phyloP scores from a whole-genome alignment of 2,888 invertebrate species.

The Oscheius sp. region DNA sequence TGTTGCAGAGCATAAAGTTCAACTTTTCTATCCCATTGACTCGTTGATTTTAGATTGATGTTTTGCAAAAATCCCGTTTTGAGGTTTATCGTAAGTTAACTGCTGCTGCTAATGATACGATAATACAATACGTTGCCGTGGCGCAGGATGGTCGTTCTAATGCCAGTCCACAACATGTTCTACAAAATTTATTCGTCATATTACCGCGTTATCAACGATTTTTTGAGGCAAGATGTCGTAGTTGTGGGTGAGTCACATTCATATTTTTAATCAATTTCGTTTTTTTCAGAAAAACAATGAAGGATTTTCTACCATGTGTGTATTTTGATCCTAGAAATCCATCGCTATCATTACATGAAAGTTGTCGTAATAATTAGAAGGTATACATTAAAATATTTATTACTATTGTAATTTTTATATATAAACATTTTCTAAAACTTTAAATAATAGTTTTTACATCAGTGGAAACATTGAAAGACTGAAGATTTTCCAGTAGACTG shows the following conservation, averaged over 20 bases:
- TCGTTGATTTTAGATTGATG: slow-evolving; percentile 20
- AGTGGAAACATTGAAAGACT: slow-evolving; percentile 14
- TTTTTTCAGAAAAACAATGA: slow-evolving; percentile 32
- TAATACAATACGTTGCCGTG: not conserved
- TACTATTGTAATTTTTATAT: too few species aligned
- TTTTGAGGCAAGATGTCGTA: slow-evolving; percentile 27
- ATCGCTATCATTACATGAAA: slow-evolving; percentile 18
- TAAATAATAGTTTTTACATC: not conserved
- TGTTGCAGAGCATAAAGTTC: slow-evolving; percentile 14
- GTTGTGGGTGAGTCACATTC: slow-evolving; percentile 2
- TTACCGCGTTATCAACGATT: slow-evolving; percentile 27
- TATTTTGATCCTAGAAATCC: slow-evolving; percentile 27
- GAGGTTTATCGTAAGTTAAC: slow-evolving; percentile 35
- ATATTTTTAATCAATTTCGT: not conserved
- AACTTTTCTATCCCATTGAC: too few species aligned
- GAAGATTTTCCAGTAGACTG: not conserved
- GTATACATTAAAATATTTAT: not conserved
- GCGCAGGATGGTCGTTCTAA: not conserved
- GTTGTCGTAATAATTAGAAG: slow-evolving; percentile 17
- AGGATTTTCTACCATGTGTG: slow-evolving; percentile 33
- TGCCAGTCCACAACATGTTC: not conserved
- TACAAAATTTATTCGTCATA: not conserved
- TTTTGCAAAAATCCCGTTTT: slow-evolving; percentile 25
- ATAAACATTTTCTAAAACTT: too few species aligned
- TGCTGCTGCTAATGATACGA: slow-evolving; percentile 12